Percentiles rank a stretch among this genome's conserved stretches.
These are phyloP conservation scores for Micropterix aruncella DNA, from an alignment of 2,888 invertebrate species.

Conservation along the genomic window DNA sequence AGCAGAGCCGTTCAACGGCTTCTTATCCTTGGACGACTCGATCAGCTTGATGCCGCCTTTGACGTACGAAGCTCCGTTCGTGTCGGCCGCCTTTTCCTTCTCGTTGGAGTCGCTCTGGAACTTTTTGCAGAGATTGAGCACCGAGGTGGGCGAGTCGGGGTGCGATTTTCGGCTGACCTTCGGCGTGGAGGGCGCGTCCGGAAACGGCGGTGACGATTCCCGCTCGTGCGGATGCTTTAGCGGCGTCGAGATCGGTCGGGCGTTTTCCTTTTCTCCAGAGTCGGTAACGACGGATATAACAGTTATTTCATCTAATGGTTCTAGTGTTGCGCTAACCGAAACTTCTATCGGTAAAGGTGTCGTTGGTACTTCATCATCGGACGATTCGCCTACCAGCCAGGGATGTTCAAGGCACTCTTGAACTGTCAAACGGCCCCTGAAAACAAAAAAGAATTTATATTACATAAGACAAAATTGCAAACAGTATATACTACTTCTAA, in stretches of 20 bases:
- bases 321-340: not conserved
- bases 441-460: too few relatives aligned
- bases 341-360: not conserved
- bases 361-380: not conserved
- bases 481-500: too few relatives aligned
- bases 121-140: constrained; percentile 37
- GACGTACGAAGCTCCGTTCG: not conserved
- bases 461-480: not conserved
- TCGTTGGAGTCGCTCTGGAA: constrained; percentile 27
- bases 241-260: constrained; percentile 23
- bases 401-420: constrained; percentile 80
- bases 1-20: not conserved
- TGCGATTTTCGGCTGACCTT: constrained; percentile 50
- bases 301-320: not conserved
- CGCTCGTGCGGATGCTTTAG: constrained; percentile 34
- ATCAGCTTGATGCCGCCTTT: not conserved
- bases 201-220: constrained; percentile 36
- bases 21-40: not conserved
- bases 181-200: constrained; percentile 50
- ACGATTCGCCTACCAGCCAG: constrained; percentile 60
- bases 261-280: constrained; percentile 7
- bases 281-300: not conserved
- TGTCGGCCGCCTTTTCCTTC: constrained; percentile 2
- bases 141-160: constrained; percentile 35
- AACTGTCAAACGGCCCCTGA: constrained; percentile 78